Evolutionary conservation across 30 jellyfish, hydroid and myxozoan species (phyloP).

Genomic region (Hydractinia symbiolongicarpus): DNA sequence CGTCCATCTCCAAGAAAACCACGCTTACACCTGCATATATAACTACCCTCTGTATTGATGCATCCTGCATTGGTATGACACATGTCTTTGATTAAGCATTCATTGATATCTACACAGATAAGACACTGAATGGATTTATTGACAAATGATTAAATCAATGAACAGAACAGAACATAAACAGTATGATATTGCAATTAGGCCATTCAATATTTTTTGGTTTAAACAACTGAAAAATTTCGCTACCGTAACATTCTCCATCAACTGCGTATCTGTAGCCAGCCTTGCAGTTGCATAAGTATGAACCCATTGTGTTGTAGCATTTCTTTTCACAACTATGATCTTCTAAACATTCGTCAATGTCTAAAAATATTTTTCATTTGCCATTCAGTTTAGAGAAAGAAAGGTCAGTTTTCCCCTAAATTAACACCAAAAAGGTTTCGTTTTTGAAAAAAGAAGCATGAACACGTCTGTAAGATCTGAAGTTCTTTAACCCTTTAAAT

Average conservation of each 20-base stretch:
- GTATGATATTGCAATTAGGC: no score
- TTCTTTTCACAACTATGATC: background rate
- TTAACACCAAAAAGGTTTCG: no score
- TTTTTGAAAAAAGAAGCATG: no score
- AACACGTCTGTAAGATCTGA: no score
- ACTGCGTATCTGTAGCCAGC: background rate
- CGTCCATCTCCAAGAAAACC: slow-evolving; percentile 4
- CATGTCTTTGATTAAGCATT: background rate
- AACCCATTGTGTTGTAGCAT: slow-evolving; percentile 1
- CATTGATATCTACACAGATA: slow-evolving; percentile 3
- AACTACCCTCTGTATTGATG: background rate
- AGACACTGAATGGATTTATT: no score
- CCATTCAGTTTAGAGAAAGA: no score
- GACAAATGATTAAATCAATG: background rate
- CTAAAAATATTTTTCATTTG: no score
- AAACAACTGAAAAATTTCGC: background rate
- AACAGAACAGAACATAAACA: background rate
- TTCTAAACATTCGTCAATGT: no score
- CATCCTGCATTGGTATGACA: background rate
- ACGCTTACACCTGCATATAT: background rate
- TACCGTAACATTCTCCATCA: slow-evolving; percentile 6
- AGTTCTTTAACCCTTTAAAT: no score
- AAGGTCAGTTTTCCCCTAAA: no score
- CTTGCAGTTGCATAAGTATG: slow-evolving; percentile 4
- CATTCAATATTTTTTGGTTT: no score